Evolutionary conservation across 1,140 invertebrate species (phyloP).

Genomic region (Drosophila repletoides): DNA sequence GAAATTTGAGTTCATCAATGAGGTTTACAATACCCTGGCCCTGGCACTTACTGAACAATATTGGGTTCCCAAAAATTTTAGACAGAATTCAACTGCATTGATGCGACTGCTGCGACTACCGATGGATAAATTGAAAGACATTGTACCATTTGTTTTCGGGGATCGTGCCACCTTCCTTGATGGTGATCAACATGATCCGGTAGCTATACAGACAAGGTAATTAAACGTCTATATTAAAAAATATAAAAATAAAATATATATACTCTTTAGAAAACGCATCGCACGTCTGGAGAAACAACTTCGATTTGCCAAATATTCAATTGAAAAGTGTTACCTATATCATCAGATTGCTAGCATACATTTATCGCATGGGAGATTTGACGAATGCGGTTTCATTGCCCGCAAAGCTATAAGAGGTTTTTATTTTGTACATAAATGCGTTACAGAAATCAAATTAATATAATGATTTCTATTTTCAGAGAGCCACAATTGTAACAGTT

Average conservation of each 20-base stretch:
- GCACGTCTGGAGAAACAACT: constrained; percentile 36
- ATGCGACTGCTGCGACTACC: constrained; percentile 39
- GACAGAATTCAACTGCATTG: not conserved
- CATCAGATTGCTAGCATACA: constrained; percentile 39
- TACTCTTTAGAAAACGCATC: constrained; percentile 3
- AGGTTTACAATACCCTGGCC: constrained; percentile 72
- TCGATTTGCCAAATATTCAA: constrained; percentile 33
- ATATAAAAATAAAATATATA: not conserved
- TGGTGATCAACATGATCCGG: constrained; percentile 30
- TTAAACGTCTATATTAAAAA: not conserved
- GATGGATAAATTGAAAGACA: constrained; percentile 44
- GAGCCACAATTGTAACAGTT: constrained; percentile 24
- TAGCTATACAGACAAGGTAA: constrained; percentile 11
- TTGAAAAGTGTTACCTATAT: constrained; percentile 53
- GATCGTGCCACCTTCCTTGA: constrained; percentile 59
- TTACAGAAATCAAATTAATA: not conserved
- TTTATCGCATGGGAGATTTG: constrained; percentile 35
- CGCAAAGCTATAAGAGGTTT: constrained; percentile 40
- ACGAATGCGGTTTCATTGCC: constrained; percentile 41
- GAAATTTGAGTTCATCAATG: constrained; percentile 74
- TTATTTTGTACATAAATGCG: too few species aligned
- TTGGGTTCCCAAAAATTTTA: constrained; percentile 24
- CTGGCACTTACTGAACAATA: constrained; percentile 58
- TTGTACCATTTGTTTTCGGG: constrained; percentile 54
- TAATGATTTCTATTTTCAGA: not conserved